Percentiles rank a stretch among this genome's conserved stretches.
These are phyloP conservation scores for Xenopus tropicalis DNA, from an alignment of 2,113 vertebrate genomes.

Conservation along the genomic window DNA sequence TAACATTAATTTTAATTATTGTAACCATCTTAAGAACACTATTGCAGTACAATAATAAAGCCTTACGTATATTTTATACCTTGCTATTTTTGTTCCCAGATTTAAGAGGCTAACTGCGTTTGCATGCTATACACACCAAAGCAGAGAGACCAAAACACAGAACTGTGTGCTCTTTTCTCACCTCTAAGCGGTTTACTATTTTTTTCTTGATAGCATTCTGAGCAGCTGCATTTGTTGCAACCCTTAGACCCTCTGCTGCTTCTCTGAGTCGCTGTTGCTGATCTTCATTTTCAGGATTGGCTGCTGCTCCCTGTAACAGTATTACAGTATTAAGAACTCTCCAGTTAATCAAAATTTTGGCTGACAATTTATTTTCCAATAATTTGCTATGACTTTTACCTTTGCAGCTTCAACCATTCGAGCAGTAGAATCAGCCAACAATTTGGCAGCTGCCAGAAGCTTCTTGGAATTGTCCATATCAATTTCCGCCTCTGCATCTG, in stretches of 20 bases:
- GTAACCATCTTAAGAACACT: too few relatives aligned
- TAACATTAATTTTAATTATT: too few relatives aligned
- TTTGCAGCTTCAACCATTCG: conserved; percentile 98
- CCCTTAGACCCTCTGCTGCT: conserved; percentile 89
- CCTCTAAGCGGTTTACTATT: conserved; percentile 92
- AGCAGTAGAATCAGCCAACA: conserved; percentile 94
- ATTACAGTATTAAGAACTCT: not conserved
- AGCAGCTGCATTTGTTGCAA: conserved; percentile 94
- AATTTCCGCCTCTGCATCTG: conserved; percentile 91
- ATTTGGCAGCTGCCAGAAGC: conserved; percentile 92
- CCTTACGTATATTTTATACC: too few relatives aligned
- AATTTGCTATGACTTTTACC: conserved; percentile 60
- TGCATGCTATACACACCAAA: too few relatives aligned
- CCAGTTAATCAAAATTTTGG: not conserved
- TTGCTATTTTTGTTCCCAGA: too few relatives aligned
- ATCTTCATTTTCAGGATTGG: conserved; percentile 94
- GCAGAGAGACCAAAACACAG: too few relatives aligned
- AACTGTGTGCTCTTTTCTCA: conserved; percentile 49
- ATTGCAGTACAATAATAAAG: too few relatives aligned
- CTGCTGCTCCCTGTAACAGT: conserved; percentile 83
- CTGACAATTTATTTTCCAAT: not conserved
- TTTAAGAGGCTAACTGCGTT: too few relatives aligned
- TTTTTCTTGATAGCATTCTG: conserved; percentile 99
- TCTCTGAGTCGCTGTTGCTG: conserved; percentile 93
- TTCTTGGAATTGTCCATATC: conserved; percentile 98